These are phyloP conservation scores for Spialia ferax DNA, from an alignment of 2,888 invertebrate genomes.

Conservation along the genomic window DNA sequence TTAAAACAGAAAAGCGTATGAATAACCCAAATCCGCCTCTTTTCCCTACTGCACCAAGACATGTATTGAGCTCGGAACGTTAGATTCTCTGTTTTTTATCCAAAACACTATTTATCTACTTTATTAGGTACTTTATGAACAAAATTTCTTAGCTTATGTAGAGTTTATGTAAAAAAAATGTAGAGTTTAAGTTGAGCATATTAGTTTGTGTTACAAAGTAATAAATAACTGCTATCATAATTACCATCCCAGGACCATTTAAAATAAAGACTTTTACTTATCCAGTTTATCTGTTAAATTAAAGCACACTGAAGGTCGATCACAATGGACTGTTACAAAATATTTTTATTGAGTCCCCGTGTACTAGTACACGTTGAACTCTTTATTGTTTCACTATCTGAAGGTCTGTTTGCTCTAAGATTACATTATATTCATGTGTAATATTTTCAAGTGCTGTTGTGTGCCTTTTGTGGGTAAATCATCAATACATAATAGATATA, in stretches of 20 bases:
- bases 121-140: no score
- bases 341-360: background rate
- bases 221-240: background rate
- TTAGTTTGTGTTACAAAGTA: no score
- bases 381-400: constrained; percentile 31
- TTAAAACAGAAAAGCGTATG: no score
- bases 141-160: no score
- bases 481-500: no score
- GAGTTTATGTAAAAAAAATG: no score
- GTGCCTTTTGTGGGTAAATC: background rate
- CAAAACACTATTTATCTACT: no score
- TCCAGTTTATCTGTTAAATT: background rate
- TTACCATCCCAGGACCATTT: background rate
- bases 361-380: constrained; percentile 23
- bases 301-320: background rate
- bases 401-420: constrained; percentile 24
- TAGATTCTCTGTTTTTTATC: no score
- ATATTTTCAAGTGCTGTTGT: constrained; percentile 23
- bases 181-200: no score
- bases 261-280: constrained; percentile 3
- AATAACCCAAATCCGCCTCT: no score
- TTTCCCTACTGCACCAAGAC: no score
- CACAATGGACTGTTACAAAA: constrained; percentile 16
- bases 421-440: constrained; percentile 22
- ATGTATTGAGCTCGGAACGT: no score